Percentiles rank a stretch among this genome's conserved stretches.
phyloP scores from a whole-genome alignment of 2,888 invertebrate species.

The Xanthia togata region DNA sequence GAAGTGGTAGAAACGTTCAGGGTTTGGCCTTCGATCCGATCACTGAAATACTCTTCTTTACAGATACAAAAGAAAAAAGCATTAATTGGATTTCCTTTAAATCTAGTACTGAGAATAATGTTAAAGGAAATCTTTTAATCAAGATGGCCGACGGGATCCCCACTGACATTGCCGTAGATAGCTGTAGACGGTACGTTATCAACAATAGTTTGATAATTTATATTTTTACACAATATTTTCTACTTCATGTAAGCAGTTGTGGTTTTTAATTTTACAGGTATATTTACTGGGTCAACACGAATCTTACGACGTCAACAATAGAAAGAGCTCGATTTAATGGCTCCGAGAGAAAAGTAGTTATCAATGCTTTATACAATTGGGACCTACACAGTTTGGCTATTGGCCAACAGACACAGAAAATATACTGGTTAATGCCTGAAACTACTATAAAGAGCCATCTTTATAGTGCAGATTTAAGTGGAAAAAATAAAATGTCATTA shows the following conservation, averaged over 20 bases:
- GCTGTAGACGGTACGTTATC: neutral
- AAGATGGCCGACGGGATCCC: neutral
- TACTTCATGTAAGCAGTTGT: neutral
- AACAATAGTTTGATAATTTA: no score
- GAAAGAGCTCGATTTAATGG: no score
- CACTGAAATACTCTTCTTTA: no score
- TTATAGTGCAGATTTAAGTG: neutral
- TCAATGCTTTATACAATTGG: neutral
- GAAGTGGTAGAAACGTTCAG: no score
- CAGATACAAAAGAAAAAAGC: neutral
- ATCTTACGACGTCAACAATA: neutral
- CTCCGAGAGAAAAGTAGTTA: constrained; percentile 4
- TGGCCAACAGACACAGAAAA: neutral
- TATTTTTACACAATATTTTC: neutral
- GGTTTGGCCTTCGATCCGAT: no score
- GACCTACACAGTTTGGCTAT: constrained; percentile 5
- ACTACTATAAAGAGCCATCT: rapidly evolving
- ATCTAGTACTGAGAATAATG: neutral
- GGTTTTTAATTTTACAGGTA: constrained; percentile 5
- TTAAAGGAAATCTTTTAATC: neutral
- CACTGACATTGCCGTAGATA: constrained; percentile 7
- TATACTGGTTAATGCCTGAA: neutral
- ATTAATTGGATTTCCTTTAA: constrained; percentile 4
- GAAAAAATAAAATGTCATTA: neutral
- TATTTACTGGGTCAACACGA: constrained; percentile 18